Evolutionary conservation across 2,797 vertebrate genomes (phyloP).

Genomic region (Tamandua tetradactyla): DNA sequence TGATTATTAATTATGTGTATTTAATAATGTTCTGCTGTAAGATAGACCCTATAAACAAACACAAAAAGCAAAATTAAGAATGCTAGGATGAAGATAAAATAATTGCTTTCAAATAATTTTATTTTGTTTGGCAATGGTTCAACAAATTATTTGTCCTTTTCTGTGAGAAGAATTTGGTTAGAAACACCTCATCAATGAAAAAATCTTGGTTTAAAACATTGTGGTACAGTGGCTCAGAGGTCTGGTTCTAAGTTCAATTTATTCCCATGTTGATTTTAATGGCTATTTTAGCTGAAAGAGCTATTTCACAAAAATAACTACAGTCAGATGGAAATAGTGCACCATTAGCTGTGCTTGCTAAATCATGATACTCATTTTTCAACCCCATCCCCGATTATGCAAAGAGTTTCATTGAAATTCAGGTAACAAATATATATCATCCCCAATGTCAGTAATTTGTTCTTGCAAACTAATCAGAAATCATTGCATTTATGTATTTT

Average conservation of each 20-base stretch:
- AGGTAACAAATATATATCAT: not conserved
- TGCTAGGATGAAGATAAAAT: not conserved
- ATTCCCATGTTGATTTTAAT: not conserved
- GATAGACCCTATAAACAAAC: not conserved
- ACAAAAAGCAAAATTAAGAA: slow-evolving; percentile 36
- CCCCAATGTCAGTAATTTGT: not conserved
- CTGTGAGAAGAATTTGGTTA: slow-evolving; percentile 21
- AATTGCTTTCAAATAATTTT: slow-evolving; percentile 28
- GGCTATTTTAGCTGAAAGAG: slow-evolving; percentile 41
- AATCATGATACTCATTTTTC: slow-evolving; percentile 20
- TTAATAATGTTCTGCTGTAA: slow-evolving; percentile 33
- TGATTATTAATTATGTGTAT: slow-evolving; percentile 15
- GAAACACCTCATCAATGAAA: not conserved
- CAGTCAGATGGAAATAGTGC: not conserved
- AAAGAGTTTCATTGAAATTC: slow-evolving; percentile 39
- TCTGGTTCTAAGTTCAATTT: slow-evolving; percentile 20
- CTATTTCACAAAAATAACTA: slow-evolving; percentile 45
- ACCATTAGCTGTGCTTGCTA: slow-evolving; percentile 35
- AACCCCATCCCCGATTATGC: not conserved
- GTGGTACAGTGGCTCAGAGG: not conserved
- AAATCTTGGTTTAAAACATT: slow-evolving; percentile 3
- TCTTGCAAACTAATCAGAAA: not conserved
- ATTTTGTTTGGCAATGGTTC: not conserved
- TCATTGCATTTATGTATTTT: not conserved
- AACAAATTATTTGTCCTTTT: slow-evolving; percentile 7